phyloP scores from a whole-genome alignment of 2,888 invertebrate species.

The Graphium colonna region DNA sequence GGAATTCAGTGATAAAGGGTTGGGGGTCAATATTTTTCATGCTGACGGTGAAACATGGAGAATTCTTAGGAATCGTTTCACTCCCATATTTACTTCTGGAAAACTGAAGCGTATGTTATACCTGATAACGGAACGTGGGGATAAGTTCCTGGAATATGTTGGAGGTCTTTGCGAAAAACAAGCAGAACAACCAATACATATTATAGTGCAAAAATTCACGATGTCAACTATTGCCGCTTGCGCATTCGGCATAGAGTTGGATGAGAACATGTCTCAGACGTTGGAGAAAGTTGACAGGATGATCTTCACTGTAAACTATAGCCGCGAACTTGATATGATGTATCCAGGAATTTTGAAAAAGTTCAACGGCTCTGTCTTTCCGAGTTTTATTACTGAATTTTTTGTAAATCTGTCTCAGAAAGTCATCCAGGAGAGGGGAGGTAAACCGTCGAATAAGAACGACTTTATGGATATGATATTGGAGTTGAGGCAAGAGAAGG shows the following conservation, averaged over 20 bases:
- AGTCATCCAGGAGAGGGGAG: slow-evolving; percentile 39
- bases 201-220: slow-evolving; percentile 39
- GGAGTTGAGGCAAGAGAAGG: slow-evolving; percentile 37
- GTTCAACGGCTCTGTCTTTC: slow-evolving; percentile 37
- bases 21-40: slow-evolving; percentile 49
- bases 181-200: slow-evolving; percentile 35
- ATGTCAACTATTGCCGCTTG: slow-evolving; percentile 37
- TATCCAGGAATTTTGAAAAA: slow-evolving; percentile 43
- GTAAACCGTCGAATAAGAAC: slow-evolving; percentile 38
- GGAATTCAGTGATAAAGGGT: slow-evolving; percentile 42
- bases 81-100: slow-evolving; percentile 51
- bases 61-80: slow-evolving; percentile 42
- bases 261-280: slow-evolving; percentile 16
- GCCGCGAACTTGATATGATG: slow-evolving; percentile 34
- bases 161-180: slow-evolving; percentile 25
- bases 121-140: slow-evolving; percentile 41
- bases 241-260: slow-evolving; percentile 39
- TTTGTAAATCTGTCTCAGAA: slow-evolving; percentile 36
- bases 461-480: slow-evolving; percentile 54
- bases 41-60: slow-evolving; percentile 49
- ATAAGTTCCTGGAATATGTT: slow-evolving; percentile 39
- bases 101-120: slow-evolving; percentile 55
- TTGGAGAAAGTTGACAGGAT: background rate
- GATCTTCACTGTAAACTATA: background rate
- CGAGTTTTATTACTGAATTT: slow-evolving; percentile 30